These are phyloP conservation scores for Pyrgus malvae DNA, from an alignment of 2,888 invertebrate genomes.

Conservation along the genomic window DNA sequence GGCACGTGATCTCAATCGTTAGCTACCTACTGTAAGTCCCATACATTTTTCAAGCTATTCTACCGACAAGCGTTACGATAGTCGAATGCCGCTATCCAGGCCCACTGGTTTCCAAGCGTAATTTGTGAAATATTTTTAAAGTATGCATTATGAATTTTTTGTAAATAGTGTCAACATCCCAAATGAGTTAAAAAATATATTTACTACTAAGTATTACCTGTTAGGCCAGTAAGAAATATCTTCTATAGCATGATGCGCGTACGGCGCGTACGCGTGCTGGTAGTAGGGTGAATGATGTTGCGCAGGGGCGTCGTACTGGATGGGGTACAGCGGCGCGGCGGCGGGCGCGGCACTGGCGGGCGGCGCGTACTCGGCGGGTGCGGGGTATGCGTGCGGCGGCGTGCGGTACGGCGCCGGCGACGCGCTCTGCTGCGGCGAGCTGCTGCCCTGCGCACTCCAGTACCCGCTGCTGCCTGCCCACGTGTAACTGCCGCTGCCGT, in stretches of 20 bases:
- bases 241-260: constrained; percentile 74
- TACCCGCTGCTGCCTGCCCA: constrained; percentile 70
- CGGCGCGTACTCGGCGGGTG: constrained; percentile 67
- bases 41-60: no score
- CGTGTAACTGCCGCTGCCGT: constrained; percentile 64
- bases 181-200: no score
- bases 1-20: no score
- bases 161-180: no score
- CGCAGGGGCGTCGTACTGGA: constrained; percentile 67
- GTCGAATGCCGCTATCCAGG: no score
- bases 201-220: constrained; percentile 48
- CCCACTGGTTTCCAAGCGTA: no score
- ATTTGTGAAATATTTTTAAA: no score
- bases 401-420: constrained; percentile 71
- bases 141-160: no score
- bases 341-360: constrained; percentile 56
- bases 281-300: constrained; percentile 75
- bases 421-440: constrained; percentile 65
- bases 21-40: no score
- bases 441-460: constrained; percentile 68
- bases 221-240: constrained; percentile 78
- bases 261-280: constrained; percentile 74
- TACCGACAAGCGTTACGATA: no score
- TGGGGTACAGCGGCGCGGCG: constrained; percentile 64
- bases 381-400: constrained; percentile 71